phyloP scores from a whole-genome alignment of 2,113 vertebrate genomes.

The Gopherus flavomarginatus region DNA sequence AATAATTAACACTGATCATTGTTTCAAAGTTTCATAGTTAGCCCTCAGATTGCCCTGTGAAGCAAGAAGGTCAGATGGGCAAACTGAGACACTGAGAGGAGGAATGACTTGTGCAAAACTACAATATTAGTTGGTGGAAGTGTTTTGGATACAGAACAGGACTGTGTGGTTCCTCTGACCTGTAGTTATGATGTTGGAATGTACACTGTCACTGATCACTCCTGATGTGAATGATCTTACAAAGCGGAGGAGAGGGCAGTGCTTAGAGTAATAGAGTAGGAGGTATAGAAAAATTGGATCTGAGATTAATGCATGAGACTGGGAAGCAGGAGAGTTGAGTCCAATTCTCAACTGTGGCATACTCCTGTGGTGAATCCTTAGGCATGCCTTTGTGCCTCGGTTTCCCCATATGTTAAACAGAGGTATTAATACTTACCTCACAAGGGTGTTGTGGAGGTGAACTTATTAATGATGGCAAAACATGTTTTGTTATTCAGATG shows the following conservation, averaged over 20 bases:
- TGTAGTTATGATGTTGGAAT: accelerated
- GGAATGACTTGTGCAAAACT: not conserved
- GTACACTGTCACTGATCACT: not conserved
- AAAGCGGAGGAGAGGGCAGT: not conserved
- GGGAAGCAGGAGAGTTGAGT: not conserved
- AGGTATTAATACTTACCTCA: not conserved
- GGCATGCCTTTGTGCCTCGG: not conserved
- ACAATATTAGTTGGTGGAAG: not conserved
- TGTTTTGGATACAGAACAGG: not conserved
- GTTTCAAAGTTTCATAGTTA: not conserved
- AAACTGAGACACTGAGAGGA: not conserved
- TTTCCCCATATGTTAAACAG: accelerated
- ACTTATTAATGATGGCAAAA: not conserved
- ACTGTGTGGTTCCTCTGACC: not conserved
- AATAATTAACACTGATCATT: not conserved
- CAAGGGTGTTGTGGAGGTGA: not conserved
- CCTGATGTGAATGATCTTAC: not conserved
- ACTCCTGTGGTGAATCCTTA: not conserved
- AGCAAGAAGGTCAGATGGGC: not conserved
- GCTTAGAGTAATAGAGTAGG: not conserved
- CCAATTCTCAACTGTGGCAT: not conserved
- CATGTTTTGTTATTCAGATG: not conserved
- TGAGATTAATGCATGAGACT: not conserved
- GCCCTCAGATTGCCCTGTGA: accelerated
- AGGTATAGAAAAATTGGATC: not conserved